Conservation (phyloP, 2,888 invertebrate genomes). For the Conistra vaccinii region DNA sequence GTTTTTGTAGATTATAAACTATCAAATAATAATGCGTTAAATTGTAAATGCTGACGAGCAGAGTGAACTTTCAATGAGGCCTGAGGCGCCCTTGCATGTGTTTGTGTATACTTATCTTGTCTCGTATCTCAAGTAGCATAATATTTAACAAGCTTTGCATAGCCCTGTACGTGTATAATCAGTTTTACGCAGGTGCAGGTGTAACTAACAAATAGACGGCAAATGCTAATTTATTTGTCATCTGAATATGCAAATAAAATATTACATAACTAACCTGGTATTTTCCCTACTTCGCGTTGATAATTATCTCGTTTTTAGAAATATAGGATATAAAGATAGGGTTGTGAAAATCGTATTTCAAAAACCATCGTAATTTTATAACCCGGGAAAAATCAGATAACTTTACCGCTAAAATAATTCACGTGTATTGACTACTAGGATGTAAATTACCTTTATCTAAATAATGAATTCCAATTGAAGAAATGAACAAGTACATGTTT, state of each 20-base stretch:
- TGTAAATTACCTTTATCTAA: neutral
- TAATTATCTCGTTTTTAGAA: neutral
- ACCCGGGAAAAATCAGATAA: neutral
- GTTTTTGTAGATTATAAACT: too few relatives aligned
- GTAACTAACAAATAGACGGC: constrained; percentile 37
- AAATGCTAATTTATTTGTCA: constrained; percentile 42
- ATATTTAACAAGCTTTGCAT: constrained; percentile 42
- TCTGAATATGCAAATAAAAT: constrained; percentile 40
- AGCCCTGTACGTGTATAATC: constrained; percentile 32
- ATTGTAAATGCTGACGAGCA: neutral
- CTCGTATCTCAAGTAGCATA: constrained; percentile 36
- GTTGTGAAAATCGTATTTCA: neutral
- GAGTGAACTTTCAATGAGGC: constrained; percentile 4
- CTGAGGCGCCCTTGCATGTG: constrained; percentile 15
- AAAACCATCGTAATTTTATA: neutral
- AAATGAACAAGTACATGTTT: neutral
- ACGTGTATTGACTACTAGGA: neutral
- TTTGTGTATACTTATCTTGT: constrained; percentile 40
- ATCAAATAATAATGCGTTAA: too few relatives aligned
- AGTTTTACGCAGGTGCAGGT: constrained; percentile 47
- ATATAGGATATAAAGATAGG: neutral
- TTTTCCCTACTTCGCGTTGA: constrained; percentile 3
- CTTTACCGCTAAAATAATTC: neutral
- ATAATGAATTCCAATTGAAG: neutral
- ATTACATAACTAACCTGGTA: constrained; percentile 10